Conservation (phyloP, 1,140 invertebrate genomes). For the Lanistes nyassanus region DNA sequence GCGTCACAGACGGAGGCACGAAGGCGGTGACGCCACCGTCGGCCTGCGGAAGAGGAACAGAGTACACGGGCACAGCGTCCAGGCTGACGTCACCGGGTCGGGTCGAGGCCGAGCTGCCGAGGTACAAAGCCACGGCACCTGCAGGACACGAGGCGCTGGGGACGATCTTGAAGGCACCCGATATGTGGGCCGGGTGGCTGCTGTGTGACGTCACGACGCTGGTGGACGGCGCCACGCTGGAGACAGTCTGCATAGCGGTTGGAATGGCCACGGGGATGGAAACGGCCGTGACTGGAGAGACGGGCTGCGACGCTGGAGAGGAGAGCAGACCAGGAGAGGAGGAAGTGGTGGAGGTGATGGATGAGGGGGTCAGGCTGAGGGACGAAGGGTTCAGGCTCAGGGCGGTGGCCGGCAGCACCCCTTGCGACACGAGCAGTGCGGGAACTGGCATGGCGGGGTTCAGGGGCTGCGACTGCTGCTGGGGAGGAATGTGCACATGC, state of each 20-base stretch:
- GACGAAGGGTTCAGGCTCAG: not conserved
- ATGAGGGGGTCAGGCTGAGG: not conserved
- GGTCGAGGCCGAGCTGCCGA: not conserved
- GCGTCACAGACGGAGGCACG: conserved; percentile 3
- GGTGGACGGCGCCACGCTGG: conserved; percentile 7
- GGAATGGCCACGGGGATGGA: conserved; percentile 11
- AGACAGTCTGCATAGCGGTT: conserved; percentile 9
- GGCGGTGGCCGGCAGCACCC: not conserved
- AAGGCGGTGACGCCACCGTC: conserved; percentile 18
- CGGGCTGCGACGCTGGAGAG: conserved; percentile 9
- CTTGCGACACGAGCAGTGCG: not conserved
- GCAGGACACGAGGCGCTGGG: conserved; percentile 22
- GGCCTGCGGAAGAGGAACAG: conserved; percentile 14
- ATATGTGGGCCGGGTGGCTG: conserved; percentile 4
- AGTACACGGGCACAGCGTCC: conserved; percentile 31
- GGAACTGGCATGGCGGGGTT: conserved; percentile 15
- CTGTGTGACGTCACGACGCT: conserved; percentile 5
- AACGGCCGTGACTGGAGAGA: conserved; percentile 4
- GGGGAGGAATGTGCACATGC: conserved; percentile 12
- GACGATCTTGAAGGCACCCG: conserved; percentile 30
- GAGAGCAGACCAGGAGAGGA: not conserved
- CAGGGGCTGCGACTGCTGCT: not conserved
- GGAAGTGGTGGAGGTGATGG: not conserved
- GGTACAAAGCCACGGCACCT: conserved; percentile 26
- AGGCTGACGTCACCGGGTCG: conserved; percentile 7